Percentiles rank a stretch among this genome's conserved stretches.
These are phyloP conservation scores for Paralichthys olivaceus DNA, from an alignment of 2,113 vertebrate genomes.

Conservation along the genomic window DNA sequence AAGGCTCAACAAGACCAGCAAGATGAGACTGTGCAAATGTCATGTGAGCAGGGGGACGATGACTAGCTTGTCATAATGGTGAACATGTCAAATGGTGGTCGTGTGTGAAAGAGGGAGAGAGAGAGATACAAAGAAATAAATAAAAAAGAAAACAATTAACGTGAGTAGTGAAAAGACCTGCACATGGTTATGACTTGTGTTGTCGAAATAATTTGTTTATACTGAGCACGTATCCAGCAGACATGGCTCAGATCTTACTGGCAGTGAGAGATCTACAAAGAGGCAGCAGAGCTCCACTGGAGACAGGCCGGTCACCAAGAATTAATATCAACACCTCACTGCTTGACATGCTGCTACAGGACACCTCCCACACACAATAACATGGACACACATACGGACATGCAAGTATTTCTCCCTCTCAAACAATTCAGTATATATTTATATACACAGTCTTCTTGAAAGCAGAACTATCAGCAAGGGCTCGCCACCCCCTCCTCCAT, in stretches of 20 bases:
- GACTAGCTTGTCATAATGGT: slow-evolving; percentile 67
- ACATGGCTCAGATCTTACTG: slow-evolving; percentile 5
- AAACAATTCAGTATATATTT: background rate
- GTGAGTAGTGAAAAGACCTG: slow-evolving; percentile 19
- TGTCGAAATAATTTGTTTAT: slow-evolving; percentile 32
- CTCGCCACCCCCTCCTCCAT: background rate
- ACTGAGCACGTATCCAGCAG: slow-evolving; percentile 22
- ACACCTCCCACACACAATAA: slow-evolving; percentile 8
- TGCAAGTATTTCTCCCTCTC: background rate
- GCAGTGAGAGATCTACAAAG: slow-evolving; percentile 16
- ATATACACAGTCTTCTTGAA: too few species aligned
- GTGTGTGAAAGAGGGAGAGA: slow-evolving; percentile 13
- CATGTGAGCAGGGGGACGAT: slow-evolving; percentile 66
- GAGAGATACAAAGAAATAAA: slow-evolving; percentile 2
- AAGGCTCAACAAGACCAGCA: slow-evolving; percentile 68
- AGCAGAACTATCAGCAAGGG: too few species aligned
- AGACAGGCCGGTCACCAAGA: slow-evolving; percentile 22
- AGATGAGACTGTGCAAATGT: slow-evolving; percentile 69
- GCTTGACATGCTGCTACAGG: slow-evolving; percentile 16
- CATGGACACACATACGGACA: slow-evolving; percentile 2
- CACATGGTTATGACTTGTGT: slow-evolving; percentile 26
- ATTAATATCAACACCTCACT: slow-evolving; percentile 51
- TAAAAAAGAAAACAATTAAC: background rate
- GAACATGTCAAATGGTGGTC: slow-evolving; percentile 60
- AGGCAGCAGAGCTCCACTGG: slow-evolving; percentile 37